These are phyloP conservation scores for Gobiocypris rarus DNA, from an alignment of 2,113 vertebrate species.

Conservation along the genomic window DNA sequence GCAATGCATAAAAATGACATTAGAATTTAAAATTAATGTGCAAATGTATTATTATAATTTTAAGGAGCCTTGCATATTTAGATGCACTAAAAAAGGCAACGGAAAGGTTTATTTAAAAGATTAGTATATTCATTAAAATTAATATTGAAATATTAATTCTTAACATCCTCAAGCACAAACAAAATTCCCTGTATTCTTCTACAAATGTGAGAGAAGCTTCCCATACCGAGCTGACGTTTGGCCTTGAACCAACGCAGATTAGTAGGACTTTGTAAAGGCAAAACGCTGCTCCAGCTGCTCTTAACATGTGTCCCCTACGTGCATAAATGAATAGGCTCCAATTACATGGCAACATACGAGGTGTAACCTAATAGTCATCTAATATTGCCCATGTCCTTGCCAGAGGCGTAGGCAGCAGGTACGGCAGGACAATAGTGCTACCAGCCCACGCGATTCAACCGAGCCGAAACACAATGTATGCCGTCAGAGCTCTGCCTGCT, in stretches of 20 bases:
- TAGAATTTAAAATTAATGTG: not conserved
- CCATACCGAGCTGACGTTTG: conserved; percentile 3
- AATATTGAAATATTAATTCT: not conserved
- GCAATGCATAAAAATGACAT: not conserved
- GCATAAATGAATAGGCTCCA: conserved; percentile 54
- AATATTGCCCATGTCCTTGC: conserved; percentile 57
- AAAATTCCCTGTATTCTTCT: conserved; percentile 8
- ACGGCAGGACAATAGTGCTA: conserved; percentile 59
- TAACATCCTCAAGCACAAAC: not conserved
- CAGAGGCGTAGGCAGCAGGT: conserved; percentile 49
- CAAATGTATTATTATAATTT: not conserved
- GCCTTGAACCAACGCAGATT: conserved; percentile 29
- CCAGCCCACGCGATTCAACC: conserved; percentile 48
- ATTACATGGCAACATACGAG: conserved; percentile 59
- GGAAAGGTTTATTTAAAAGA: not conserved
- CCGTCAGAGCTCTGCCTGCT: conserved; percentile 42
- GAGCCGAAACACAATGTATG: conserved; percentile 56
- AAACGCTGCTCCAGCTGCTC: conserved; percentile 33
- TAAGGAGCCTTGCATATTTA: not conserved
- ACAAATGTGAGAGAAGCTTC: conserved; percentile 5
- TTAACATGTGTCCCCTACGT: conserved; percentile 37
- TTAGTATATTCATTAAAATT: not conserved
- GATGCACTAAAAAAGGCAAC: not conserved
- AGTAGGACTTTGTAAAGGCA: conserved; percentile 11
- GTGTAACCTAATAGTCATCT: conserved; percentile 64